These are phyloP conservation scores for Desmophyllum pertusum DNA, from an alignment of 92 coral and sea anemone species.

Conservation along the genomic window DNA sequence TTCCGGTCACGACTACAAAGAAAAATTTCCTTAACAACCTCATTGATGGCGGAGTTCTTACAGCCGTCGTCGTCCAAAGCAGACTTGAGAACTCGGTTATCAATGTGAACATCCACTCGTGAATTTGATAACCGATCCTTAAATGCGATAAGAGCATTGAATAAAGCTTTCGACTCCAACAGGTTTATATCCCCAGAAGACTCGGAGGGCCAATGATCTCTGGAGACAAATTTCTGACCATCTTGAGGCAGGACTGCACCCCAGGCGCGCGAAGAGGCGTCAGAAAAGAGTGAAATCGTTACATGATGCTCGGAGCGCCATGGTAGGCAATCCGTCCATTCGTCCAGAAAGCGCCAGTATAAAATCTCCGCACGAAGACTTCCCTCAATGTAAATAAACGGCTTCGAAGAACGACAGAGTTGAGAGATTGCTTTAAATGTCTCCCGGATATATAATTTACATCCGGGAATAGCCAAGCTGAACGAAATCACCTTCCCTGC, in stretches of 20 bases:
- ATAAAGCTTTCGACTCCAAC: not conserved
- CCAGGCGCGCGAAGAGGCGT: constrained; percentile 28
- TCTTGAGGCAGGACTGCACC: constrained; percentile 33
- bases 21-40: constrained; percentile 34
- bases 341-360: constrained; percentile 24
- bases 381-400: too few species aligned
- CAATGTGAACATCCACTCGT: constrained; percentile 32
- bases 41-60: constrained; percentile 28
- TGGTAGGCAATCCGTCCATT: not conserved
- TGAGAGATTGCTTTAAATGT: too few species aligned
- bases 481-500: too few species aligned
- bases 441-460: too few species aligned
- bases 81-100: constrained; percentile 21
- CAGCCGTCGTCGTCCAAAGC: constrained; percentile 37
- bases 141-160: constrained; percentile 7
- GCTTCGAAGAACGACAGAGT: too few species aligned
- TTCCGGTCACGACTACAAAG: constrained; percentile 27
- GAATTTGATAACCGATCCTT: constrained; percentile 2
- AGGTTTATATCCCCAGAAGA: not conserved
- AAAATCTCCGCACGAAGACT: not conserved
- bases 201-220: constrained; percentile 35
- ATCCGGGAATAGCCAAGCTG: too few species aligned
- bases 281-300: not conserved
- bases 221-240: not conserved
- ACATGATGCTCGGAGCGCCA: constrained; percentile 22